Evolutionary conservation across 2,797 vertebrate species (phyloP), one percentile per base, ranked within the genome.

Genomic region (Rhinogobio ventralis): DNA sequence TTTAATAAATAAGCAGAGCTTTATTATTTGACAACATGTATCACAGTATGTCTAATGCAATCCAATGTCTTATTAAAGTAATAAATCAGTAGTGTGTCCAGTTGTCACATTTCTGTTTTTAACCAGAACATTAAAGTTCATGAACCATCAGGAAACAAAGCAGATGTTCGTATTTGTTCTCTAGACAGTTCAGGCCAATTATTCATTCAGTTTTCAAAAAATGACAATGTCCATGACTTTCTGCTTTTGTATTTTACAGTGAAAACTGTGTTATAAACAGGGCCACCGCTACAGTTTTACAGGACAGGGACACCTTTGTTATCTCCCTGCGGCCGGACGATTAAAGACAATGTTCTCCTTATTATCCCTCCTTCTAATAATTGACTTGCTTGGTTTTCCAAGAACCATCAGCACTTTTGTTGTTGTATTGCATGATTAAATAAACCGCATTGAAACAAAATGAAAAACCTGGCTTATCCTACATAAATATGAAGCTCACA

Each of bases 141-240:
- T 94, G 94, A 95, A 91, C 92, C 92, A 80, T 91, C 91, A 84
- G 76, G 82, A 84, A 90, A 84, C 87, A 64, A 53, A 67, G 46
- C 72, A 19, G 25, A 51, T 62, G 62, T 42, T 51, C 46, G 45
- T 28, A 49, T 33, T 45, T 78, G 87, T 85, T 85, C 89, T 85
- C 75, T 83, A 87, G 81, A 90, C 87, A 91, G 91, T 92, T 92
- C 94, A 95, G 94, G 94, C 91, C 79, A 74, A 85, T 90, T 28
- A 87, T 88, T 89, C n/a, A 42, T 87, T 86, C 85, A 89, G 90
- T 92, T 92, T 90, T 91, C 87, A 94, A 90, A 89, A 94, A 90
- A n/a, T n/a, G n/a, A n/a, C n/a, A n/a, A n/a, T n/a, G n/a, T n/a
- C n/a, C n/a, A n/a, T n/a, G n/a, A n/a, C n/a, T 86, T 75, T 72